A percentile compares a stretch with the other conserved stretches of the same genome.
phyloP scores from a whole-genome alignment of 2,797 vertebrate species.

The Tapera naevia region DNA sequence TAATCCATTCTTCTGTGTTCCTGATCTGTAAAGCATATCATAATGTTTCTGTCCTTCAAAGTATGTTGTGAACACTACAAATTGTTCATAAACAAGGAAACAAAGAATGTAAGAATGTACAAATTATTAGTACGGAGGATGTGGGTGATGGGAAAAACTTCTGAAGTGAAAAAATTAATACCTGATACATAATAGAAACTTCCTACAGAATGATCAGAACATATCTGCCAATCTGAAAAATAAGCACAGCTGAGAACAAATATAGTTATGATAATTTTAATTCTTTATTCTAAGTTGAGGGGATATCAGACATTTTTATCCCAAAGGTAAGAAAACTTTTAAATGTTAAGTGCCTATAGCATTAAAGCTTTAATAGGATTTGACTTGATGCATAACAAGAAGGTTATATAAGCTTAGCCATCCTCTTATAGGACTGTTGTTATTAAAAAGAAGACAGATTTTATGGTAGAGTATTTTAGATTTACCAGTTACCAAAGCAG shows the following conservation, averaged over 20 bases:
- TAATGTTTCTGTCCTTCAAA: not conserved
- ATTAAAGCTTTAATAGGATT: slow-evolving; percentile 34
- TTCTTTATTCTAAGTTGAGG: not conserved
- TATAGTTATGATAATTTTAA: not conserved
- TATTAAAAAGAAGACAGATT: slow-evolving; percentile 50
- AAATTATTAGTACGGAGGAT: not conserved
- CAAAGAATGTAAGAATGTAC: not conserved
- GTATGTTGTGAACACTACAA: not conserved
- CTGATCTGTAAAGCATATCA: not conserved
- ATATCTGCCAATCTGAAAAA: not conserved
- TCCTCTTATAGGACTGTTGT: slow-evolving; percentile 3
- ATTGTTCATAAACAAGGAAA: not conserved
- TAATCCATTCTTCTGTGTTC: not conserved
- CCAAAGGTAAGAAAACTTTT: not conserved
- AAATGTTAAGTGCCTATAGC: slow-evolving; percentile 3
- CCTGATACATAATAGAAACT: not conserved
- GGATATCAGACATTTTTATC: not conserved
- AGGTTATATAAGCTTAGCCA: slow-evolving; percentile 7
- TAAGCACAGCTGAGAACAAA: not conserved
- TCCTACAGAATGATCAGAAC: not conserved
- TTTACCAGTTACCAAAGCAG: slow-evolving; percentile 51
- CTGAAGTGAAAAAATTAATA: not conserved
- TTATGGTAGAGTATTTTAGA: slow-evolving; percentile 34
- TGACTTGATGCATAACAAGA: not conserved
- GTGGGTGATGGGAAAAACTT: not conserved